Base-by-base conservation (phyloP, 2,113 vertebrate species). In the Egretta garzetta region DNA sequence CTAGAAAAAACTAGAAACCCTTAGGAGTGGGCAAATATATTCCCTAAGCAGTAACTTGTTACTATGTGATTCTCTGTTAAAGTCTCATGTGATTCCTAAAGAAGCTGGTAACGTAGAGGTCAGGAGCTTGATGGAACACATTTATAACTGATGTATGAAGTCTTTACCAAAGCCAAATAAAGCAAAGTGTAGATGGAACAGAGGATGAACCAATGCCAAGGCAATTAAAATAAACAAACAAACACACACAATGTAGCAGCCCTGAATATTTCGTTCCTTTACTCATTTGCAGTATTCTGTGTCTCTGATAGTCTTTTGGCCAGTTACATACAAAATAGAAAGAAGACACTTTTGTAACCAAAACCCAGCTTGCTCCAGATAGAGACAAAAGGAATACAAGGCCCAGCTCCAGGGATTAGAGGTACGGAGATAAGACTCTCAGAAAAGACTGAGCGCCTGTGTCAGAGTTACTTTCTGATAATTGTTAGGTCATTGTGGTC, bases 1-100 rank as follows among this genome's bases (percentile, higher is more conserved):
- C 7, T 12, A 68, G 43, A 8, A 71, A 60, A 56, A 56, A 32
- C 5, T 23, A 33, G 45, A 82, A 86, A 24, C 2, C 3, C 8
- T 64, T 60, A 32, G 5, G 11, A 77, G 14, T 0, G 17, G 8
- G 8, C 16, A 85, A 70, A 68, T 8, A 14, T 0, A 0, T 33
- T 79, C 49, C 30, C 26, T 16, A 45, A 60, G 55, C 3, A 50
- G 13, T 35, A 64, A 14, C 13, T 66, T 64, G 9, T 21, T 49
- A 43, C 21, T 37, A 7, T 32, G n/a, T 33, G 22, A 17, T 43
- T 49, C 59, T 71, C 20, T 22, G 27, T 37, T 43, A 17, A 67
- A 89, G 58, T 23, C n/a, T 53, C 12, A 3, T 1, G 13, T 19
- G 16, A 58, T 63, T 86, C 50, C 52, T 35, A 24, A 59, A 66